These are phyloP conservation scores for Drosophila nigrodunni DNA, from an alignment of 1,140 invertebrate species.

Conservation along the genomic window DNA sequence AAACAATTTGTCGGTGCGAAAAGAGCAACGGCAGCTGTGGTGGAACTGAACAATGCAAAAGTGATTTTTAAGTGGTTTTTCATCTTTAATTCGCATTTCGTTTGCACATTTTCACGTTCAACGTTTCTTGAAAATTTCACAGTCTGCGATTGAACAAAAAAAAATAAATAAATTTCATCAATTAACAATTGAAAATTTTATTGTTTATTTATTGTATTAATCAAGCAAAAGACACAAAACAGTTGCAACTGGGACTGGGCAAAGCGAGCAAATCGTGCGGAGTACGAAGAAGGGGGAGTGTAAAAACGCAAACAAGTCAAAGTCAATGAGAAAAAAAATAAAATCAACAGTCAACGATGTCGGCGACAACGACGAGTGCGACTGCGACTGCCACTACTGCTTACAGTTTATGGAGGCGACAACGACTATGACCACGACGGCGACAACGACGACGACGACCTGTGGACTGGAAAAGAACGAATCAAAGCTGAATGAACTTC, in stretches of 20 bases:
- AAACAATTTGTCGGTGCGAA: conserved; percentile 76
- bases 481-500: conserved; percentile 83
- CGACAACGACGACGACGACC: conserved; percentile 17
- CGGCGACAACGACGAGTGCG: conserved; percentile 2
- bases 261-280: neutral
- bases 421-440: conserved; percentile 16
- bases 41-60: conserved; percentile 45
- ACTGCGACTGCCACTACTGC: conserved; percentile 22
- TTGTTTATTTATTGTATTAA: conserved; percentile 43
- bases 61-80: conserved; percentile 46
- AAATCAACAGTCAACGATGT: conserved; percentile 45
- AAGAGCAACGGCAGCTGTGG: conserved; percentile 69
- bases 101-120: conserved; percentile 56
- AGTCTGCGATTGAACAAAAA: conserved; percentile 13
- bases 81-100: conserved; percentile 32
- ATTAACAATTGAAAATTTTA: conserved; percentile 36
- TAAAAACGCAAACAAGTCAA: neutral
- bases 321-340: conserved; percentile 37
- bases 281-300: neutral
- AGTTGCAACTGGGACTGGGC: conserved; percentile 10
- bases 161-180: conserved; percentile 28
- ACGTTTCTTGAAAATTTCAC: conserved; percentile 45
- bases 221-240: conserved; percentile 40
- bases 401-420: neutral
- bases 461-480: conserved; percentile 52